Base-by-base conservation (phyloP, 2,797 vertebrate species). In the Urocyon cinereoargenteus region DNA sequence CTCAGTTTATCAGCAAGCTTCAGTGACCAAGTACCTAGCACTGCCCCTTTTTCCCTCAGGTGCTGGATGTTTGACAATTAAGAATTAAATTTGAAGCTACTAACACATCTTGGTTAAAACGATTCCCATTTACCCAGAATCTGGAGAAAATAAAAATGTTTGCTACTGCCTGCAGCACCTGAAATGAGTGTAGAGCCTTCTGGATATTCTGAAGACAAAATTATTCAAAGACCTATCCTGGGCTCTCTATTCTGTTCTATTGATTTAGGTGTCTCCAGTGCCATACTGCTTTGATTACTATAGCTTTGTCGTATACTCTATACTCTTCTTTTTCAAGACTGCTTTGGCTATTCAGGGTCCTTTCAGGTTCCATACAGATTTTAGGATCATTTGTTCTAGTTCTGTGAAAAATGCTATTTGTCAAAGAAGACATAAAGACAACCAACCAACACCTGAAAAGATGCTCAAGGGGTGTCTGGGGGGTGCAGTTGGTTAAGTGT, bases 91-190 rank as follows among this genome's bases (percentile, higher is more conserved):
- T 64, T 90, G 77, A 87, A 86, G 40, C 79, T 93, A 86, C 79
- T 95, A 81, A 85, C 40, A 94, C 66, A 70, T 90, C 77, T 79
- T 88, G 31, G 28, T 84, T 90, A 87, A 91, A 87, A 96, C 10
- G 7, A 64, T 81, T 97, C 95, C 51, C 31, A 7, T 28, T 91
- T 95, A 86, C 78, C 49, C 31, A 91, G 40, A 62, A 19, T 79
- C 81, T 87, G 59, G 28, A n/a, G 55, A 96, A 57, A 93, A 96
- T 94, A 59, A 86, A 91, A 96, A 95, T 49, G 45, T 83, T 90
- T 82, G 75, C 61, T 64, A 77, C 10, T n/a, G 4, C 68, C 28
- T 83, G n/a, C 26, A 45, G 45, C 66, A 21, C 61, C 70, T 96
- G 59, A 96, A 84, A 89, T 45, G 82, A 94, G 36, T n/a, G 45